Evolutionary conservation across 2,888 invertebrate genomes (phyloP), one percentile per base, ranked within the genome.

Genomic region (Luffia ferchaultella): DNA sequence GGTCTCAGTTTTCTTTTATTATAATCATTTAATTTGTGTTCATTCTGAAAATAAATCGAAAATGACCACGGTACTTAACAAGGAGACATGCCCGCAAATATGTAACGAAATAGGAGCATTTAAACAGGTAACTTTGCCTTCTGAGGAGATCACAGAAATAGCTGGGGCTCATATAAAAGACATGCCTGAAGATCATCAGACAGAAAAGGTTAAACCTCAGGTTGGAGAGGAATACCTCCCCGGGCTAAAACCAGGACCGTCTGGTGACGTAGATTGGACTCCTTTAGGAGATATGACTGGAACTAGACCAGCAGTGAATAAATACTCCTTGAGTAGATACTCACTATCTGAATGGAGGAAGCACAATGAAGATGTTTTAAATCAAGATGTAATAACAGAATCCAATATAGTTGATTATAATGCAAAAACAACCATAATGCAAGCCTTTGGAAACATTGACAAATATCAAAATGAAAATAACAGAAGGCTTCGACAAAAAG

Each of bases 211-310:
- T 43, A n/a, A 43, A 16, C 5, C 5, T 43, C 5, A 5, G 5
- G 16, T 16, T 2, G 47, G 42, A 48, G 48, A 48, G 12, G 42
- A 40, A 40, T 60, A 75, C 54, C 62, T 79, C 0, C 70, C 75
- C 0, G 63, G 65, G 42, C 58, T 82, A 17, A 76, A 65, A 56
- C 91, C 91, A 7, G 92, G 90, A 78, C 88, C 88, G 2, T 89
- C 91, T 1, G 92, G 92, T 1, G 87, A 88, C 57, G 87, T 90
- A 0, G 90, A 91, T 65, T 92, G 90, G 89, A 89, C 90, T 40
- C 90, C 92, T 0, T 73, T 90, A 51, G 87, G 85, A 0, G 87
- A 84, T 0, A 77, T 92, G 62, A 92, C 92, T 0, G 92, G 93
- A 2, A 89, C 92, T 0, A 82, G 92, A 55, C 93, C 93, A 0